Percentiles rank a stretch among this genome's conserved stretches.
These are phyloP conservation scores for Eupithecia inturbata DNA, from an alignment of 2,888 invertebrate species.

Conservation along the genomic window DNA sequence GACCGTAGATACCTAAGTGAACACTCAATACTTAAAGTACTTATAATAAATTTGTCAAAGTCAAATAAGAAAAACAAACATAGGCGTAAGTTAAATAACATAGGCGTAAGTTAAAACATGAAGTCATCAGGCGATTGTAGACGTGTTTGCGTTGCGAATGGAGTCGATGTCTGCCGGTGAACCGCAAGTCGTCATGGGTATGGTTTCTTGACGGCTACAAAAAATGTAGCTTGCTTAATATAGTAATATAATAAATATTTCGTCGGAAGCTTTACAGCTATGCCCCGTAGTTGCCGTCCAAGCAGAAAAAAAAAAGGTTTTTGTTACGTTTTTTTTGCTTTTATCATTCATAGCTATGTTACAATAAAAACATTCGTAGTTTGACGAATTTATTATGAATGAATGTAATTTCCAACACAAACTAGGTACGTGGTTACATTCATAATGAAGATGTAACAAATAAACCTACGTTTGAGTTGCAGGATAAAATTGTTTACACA, in stretches of 20 bases:
- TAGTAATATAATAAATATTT: background rate
- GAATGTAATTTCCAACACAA: no score
- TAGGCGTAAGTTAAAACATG: conserved; percentile 3
- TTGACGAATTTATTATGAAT: no score
- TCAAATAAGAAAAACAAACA: conserved; percentile 10
- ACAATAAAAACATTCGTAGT: no score
- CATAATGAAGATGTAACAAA: no score
- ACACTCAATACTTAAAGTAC: background rate
- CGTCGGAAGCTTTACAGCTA: conserved; percentile 2
- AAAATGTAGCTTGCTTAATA: background rate
- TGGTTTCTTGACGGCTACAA: conserved; percentile 7
- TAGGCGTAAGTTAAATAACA: conserved; percentile 1
- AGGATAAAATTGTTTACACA: no score
- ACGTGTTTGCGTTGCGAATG: conserved; percentile 3
- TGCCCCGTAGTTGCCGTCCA: background rate
- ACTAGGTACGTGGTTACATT: no score
- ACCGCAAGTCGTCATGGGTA: conserved; percentile 15
- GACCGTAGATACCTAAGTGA: background rate
- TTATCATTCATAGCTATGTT: no score
- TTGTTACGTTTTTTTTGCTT: no score
- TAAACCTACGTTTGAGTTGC: no score
- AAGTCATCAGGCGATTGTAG: conserved; percentile 4
- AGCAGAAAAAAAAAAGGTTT: no score
- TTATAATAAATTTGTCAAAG: background rate
- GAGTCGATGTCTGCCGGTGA: background rate